Base-by-base conservation (phyloP, 2,113 vertebrate genomes). In the Notiomystis cincta region DNA sequence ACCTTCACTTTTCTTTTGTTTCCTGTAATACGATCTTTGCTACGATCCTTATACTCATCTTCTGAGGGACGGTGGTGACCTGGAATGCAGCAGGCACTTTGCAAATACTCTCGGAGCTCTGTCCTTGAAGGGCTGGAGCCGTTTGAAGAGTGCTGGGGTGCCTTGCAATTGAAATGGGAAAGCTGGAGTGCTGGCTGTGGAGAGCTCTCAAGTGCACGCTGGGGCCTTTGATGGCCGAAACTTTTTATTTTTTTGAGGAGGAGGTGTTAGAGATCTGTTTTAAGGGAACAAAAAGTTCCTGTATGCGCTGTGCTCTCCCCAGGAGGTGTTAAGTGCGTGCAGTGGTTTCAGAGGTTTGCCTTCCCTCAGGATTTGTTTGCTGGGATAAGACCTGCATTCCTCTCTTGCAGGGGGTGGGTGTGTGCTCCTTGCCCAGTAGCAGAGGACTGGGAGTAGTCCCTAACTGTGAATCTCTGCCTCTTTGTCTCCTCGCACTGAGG, bases 241-340 rank as follows among this genome's bases (percentile, higher is more conserved):
- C 71, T 21, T 51, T 23, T 51, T 45, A 58, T 71, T 75, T 91
- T 61, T 25, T 42, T 2, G 50, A 31, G 35, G 71, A 51, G 58
- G 87, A 92, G 87, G 85, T 76, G 75, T 86, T 88, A 31, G 16
- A 27, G 73, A 14, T 93, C 69, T 75, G 8, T 82, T 88, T 51
- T 31, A 73, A 69, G 71, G 73, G 78, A 91, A 89, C 94, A 93
- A 83, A 82, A 96, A 47, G 86, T 66, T 82, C 78, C 82, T 54
- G 70, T 85, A 2, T 82, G 61, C 16, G 2, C 69, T 40, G 45
- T 47, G 95, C 66, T 48, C 71, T 82, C 91, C 61, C 25, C 61
- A 0, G 23, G 91, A 96, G 91, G 95, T 94, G 87, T 35, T 91
- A 93, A 89, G 92, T 91, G 84, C 60, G 77, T 76, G 85, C 71